These are phyloP conservation scores for Eulithis testata DNA, from an alignment of 2,888 invertebrate genomes.

Conservation along the genomic window DNA sequence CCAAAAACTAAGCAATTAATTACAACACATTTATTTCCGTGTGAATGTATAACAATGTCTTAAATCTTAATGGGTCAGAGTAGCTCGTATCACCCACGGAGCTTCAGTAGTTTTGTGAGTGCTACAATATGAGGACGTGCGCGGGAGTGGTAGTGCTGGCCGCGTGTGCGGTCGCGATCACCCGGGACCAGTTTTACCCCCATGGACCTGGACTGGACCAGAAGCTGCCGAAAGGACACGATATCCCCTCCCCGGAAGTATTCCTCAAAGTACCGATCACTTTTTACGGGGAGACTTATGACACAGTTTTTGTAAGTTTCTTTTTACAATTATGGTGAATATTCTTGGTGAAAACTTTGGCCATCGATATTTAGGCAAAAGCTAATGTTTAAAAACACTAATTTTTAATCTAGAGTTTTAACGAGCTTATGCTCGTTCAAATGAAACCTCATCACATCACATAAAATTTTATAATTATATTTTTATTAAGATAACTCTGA, in stretches of 20 bases:
- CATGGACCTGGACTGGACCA: constrained; percentile 83
- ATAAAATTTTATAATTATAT: too few species aligned
- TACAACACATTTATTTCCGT: constrained; percentile 34
- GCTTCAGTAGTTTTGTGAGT: constrained; percentile 56
- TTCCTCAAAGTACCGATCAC: constrained; percentile 88
- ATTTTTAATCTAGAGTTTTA: too few species aligned
- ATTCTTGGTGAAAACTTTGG: too few species aligned
- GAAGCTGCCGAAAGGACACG: constrained; percentile 82
- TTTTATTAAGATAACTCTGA: too few species aligned
- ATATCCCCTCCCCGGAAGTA: constrained; percentile 87
- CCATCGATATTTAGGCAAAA: not conserved
- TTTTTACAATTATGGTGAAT: constrained; percentile 2
- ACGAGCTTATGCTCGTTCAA: too few species aligned
- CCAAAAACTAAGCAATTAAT: constrained; percentile 20
- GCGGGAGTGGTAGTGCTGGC: constrained; percentile 62
- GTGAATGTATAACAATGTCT: constrained; percentile 29
- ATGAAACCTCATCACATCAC: too few species aligned
- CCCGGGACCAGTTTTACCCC: constrained; percentile 85
- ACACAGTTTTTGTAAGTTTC: constrained; percentile 92
- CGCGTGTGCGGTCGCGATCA: constrained; percentile 71
- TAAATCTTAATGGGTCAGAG: constrained; percentile 29
- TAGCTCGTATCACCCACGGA: constrained; percentile 21
- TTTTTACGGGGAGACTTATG: constrained; percentile 91
- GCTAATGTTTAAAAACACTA: not conserved
- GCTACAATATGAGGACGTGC: constrained; percentile 74